Evolutionary conservation across 2,113 vertebrate genomes (phyloP).

Genomic region (Pseudolaguvia tuberculata): DNA sequence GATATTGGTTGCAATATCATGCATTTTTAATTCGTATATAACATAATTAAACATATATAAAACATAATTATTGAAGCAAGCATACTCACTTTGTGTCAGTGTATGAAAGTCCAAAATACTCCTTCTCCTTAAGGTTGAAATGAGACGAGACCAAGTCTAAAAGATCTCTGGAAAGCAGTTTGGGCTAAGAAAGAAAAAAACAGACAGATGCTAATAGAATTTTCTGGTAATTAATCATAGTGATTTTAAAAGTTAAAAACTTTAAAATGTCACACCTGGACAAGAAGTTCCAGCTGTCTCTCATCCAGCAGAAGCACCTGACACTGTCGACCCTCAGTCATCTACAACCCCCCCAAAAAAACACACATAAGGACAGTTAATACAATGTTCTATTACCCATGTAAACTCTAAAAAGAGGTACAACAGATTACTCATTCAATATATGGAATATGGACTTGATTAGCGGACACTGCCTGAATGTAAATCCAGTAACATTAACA

Average conservation of each 20-base stretch:
- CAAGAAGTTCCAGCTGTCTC: slow-evolving; percentile 91
- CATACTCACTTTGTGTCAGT: slow-evolving; percentile 86
- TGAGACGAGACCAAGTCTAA: slow-evolving; percentile 94
- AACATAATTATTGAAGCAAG: background rate
- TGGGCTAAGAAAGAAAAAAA: slow-evolving; percentile 73
- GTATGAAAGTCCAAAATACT: slow-evolving; percentile 94
- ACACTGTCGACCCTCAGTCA: slow-evolving; percentile 92
- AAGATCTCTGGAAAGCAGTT: slow-evolving; percentile 88
- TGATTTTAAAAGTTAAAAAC: background rate
- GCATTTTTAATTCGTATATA: no score
- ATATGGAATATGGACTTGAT: slow-evolving; percentile 1
- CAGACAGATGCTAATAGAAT: background rate
- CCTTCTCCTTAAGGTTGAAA: slow-evolving; percentile 97
- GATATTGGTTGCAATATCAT: no score
- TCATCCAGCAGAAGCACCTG: slow-evolving; percentile 90
- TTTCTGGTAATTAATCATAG: background rate
- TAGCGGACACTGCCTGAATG: background rate
- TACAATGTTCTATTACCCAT: background rate
- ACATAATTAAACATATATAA: no score
- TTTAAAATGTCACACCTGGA: slow-evolving; percentile 76
- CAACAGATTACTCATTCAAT: no score
- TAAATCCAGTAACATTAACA: slow-evolving; percentile 1
- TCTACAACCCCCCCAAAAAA: no score
- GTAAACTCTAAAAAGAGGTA: background rate
- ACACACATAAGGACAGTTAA: no score